Evolutionary conservation across 2,113 vertebrate species (phyloP), one percentile per base, ranked within the genome.

Genomic region (Syrmaticus mikado): DNA sequence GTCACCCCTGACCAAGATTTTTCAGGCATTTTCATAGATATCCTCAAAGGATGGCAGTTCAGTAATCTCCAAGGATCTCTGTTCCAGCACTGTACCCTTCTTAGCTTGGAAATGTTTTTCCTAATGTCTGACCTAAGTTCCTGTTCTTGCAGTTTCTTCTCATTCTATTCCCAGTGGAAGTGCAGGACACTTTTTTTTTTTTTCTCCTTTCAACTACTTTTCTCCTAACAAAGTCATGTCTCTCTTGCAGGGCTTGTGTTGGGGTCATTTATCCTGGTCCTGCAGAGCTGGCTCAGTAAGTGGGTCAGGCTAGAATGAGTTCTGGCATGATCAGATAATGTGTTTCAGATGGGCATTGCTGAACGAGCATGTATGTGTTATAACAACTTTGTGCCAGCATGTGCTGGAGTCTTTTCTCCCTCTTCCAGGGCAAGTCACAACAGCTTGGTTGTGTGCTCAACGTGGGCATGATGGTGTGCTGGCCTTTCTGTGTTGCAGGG

Each of bases 311-410:
- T 60, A 34, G 41, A 62, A 16, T 19, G 70, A 78, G 36, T 32
- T 62, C 77, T 94, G 87, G 20, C 65, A 27, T 8, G 28, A 87
- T 1, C 24, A 78, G 24, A 28, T 70, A 11, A 19, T 22, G 6
- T 65, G 46, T 64, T 77, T 46, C 4, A 2, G 66, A 18, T 43
- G 74, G 52, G 24, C 48, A 16, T 2, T 82, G 78, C 53, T 89
- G 68, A 82, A 60, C 32, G 72, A 61, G 48, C 40, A 17, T 0
- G 0, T n/a, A 12, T 18, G n/a, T 2, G 3, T 1, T 32, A 25
- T 6, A 13, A 52, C 13, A 75, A 15, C 64, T 85, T 71, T 92
- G 40, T 92, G 75, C 46, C 52, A 64, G 41, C 8, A 1, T 3
- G 57, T 78, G 50, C 82, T 61, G 19, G 43, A 17, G 2, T 36